Percentiles rank a stretch among this genome's conserved stretches.
Conservation (phyloP, 2,888 invertebrate species). For the Palloptera scutellata region DNA sequence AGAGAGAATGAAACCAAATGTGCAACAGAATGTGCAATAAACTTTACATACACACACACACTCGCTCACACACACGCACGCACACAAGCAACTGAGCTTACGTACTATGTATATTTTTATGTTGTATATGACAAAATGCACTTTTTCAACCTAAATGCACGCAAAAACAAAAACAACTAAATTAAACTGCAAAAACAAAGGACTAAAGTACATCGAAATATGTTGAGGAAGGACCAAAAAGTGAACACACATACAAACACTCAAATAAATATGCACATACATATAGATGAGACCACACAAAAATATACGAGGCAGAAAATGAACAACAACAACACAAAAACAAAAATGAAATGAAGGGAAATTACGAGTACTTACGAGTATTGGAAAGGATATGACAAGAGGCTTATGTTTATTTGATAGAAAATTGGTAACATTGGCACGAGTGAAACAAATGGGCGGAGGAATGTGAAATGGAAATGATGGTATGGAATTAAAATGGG, state of each 20-base stretch:
- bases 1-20: not conserved
- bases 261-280: slow-evolving; percentile 5
- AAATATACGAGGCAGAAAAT: not conserved
- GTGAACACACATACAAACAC: slow-evolving; percentile 17
- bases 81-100: too few relatives aligned
- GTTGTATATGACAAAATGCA: not conserved
- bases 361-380: not conserved
- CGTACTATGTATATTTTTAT: not conserved
- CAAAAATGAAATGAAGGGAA: not conserved
- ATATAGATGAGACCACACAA: too few relatives aligned
- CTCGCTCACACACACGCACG: too few relatives aligned
- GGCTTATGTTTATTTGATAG: too few relatives aligned
- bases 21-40: slow-evolving; percentile 21
- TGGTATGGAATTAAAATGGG: too few relatives aligned
- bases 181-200: not conserved
- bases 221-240: not conserved
- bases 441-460: too few relatives aligned
- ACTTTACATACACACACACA: not conserved
- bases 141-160: not conserved
- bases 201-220: not conserved
- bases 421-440: too few relatives aligned
- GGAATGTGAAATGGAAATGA: too few relatives aligned
- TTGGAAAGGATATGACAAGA: too few relatives aligned
- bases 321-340: not conserved
- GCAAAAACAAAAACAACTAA: not conserved